phyloP scores from a whole-genome alignment of 1,140 invertebrate species.

The Condylostylus longicornis region DNA sequence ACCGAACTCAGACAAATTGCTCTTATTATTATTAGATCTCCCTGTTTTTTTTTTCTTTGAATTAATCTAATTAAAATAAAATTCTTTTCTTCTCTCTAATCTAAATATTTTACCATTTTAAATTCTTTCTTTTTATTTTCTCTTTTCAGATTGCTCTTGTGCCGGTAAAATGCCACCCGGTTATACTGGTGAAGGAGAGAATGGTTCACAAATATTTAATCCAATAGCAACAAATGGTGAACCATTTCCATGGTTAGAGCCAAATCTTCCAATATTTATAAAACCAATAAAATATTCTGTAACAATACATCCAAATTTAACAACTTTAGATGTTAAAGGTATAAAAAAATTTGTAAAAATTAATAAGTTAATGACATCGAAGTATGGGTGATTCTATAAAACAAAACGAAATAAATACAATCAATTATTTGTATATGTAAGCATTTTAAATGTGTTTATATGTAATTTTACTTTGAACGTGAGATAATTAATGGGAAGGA shows the following conservation, averaged over 20 bases:
- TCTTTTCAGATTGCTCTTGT: slow-evolving; percentile 51
- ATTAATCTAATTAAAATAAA: too few relatives aligned
- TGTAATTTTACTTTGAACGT: too few relatives aligned
- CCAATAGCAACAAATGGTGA: slow-evolving; percentile 61
- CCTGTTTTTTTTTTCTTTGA: too few relatives aligned
- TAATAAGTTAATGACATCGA: not conserved
- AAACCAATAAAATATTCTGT: slow-evolving; percentile 76
- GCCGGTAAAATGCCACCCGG: slow-evolving; percentile 47
- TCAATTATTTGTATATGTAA: too few relatives aligned
- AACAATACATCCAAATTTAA: slow-evolving; percentile 85
- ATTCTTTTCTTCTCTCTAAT: too few relatives aligned
- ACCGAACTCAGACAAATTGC: too few relatives aligned
- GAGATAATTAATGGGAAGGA: too few relatives aligned
- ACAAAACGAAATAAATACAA: too few relatives aligned
- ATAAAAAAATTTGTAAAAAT: slow-evolving; percentile 1
- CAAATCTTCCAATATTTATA: slow-evolving; percentile 65
- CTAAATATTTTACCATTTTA: too few relatives aligned
- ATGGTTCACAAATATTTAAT: slow-evolving; percentile 40
- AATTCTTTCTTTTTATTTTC: slow-evolving; percentile 8
- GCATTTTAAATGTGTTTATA: too few relatives aligned
- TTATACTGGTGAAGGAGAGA: slow-evolving; percentile 44
- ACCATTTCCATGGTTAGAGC: slow-evolving; percentile 78
- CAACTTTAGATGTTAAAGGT: slow-evolving; percentile 77
- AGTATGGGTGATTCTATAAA: too few relatives aligned
- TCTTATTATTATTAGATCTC: too few relatives aligned